phyloP scores from a whole-genome alignment of 2,797 vertebrate species.

The Champsocephalus esox region DNA sequence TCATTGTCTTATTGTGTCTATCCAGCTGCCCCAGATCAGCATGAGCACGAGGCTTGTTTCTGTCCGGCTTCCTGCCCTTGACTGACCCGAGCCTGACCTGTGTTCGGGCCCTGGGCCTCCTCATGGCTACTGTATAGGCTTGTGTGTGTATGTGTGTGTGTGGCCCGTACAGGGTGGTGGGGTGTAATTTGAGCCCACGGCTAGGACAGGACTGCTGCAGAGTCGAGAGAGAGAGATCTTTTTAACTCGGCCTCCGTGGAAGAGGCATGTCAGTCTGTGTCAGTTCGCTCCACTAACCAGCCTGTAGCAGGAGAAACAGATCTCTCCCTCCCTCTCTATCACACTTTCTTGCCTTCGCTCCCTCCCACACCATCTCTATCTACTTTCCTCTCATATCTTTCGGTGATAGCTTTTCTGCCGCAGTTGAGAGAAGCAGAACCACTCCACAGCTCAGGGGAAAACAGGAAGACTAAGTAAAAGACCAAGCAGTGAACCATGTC shows the following conservation, averaged over 20 bases:
- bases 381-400: constrained; percentile 70
- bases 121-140: constrained; percentile 49
- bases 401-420: constrained; percentile 76
- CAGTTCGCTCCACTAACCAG: constrained; percentile 79
- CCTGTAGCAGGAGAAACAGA: constrained; percentile 77
- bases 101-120: constrained; percentile 58
- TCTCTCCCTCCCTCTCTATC: constrained; percentile 64
- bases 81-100: constrained; percentile 66
- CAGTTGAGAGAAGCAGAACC: constrained; percentile 70
- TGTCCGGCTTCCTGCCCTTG: constrained; percentile 53
- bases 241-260: constrained; percentile 72
- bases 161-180: constrained; percentile 41
- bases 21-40: constrained; percentile 33
- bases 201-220: constrained; percentile 66
- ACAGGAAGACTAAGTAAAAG: constrained; percentile 67
- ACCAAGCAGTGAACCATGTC: constrained; percentile 68
- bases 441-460: constrained; percentile 71
- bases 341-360: constrained; percentile 58
- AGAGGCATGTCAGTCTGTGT: constrained; percentile 83
- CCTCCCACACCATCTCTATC: constrained; percentile 69
- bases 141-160: constrained; percentile 25
- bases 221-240: constrained; percentile 54
- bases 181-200: constrained; percentile 73
- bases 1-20: constrained; percentile 28
- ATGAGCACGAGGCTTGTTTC: constrained; percentile 23